Conservation (phyloP, 2,797 vertebrate species). For the Lithobates sylvaticus region DNA sequence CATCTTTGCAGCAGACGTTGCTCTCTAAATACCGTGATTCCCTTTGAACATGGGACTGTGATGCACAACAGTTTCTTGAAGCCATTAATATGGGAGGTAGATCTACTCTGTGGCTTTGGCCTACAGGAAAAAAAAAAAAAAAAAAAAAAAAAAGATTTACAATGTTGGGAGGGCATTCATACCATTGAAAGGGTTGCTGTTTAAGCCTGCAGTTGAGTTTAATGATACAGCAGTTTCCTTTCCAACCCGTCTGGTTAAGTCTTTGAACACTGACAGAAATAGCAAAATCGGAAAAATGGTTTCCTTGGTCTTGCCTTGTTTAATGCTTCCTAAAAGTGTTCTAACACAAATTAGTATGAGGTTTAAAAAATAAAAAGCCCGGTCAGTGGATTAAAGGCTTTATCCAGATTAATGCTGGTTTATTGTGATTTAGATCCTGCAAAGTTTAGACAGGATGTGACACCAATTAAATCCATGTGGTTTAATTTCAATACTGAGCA, state of each 20-base stretch:
- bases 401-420: conserved; percentile 68
- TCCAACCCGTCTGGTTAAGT: conserved; percentile 65
- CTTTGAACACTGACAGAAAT: conserved; percentile 80
- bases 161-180: conserved; percentile 66
- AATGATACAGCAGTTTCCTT: conserved; percentile 80
- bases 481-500: conserved; percentile 77
- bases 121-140: conserved; percentile 73
- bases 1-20: conserved; percentile 82
- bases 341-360: conserved; percentile 75
- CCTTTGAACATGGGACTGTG: conserved; percentile 75
- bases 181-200: conserved; percentile 70
- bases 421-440: conserved; percentile 76
- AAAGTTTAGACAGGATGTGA: conserved; percentile 76
- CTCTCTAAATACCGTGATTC: conserved; percentile 77
- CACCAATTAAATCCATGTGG: conserved; percentile 78
- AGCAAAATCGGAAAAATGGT: conserved; percentile 74
- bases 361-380: conserved; percentile 69
- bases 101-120: conserved; percentile 71
- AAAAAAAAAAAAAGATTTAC: conserved; percentile 79
- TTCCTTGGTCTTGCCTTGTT: conserved; percentile 77
- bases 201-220: conserved; percentile 69
- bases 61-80: conserved; percentile 74
- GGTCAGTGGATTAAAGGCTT: conserved; percentile 76
- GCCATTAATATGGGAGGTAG: conserved; percentile 71
- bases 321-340: conserved; percentile 79